Evolutionary conservation across 1,140 invertebrate species (phyloP).

Genomic region (Trinorchestia longiramus): DNA sequence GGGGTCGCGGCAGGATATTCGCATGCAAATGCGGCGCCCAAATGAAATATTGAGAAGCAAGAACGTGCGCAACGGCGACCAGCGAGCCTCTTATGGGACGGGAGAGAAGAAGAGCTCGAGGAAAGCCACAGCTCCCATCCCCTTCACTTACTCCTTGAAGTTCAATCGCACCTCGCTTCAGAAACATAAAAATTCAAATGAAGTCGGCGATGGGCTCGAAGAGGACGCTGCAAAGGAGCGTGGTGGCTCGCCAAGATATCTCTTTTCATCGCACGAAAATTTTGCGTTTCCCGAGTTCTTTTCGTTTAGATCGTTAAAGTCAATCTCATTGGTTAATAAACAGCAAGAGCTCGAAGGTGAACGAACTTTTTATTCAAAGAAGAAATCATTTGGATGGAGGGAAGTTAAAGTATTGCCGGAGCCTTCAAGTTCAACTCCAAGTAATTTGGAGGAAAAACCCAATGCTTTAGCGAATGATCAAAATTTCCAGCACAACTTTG

Average conservation of each 20-base stretch:
- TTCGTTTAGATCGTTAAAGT: slow-evolving; percentile 11
- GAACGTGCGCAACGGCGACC: not conserved
- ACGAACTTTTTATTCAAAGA: slow-evolving; percentile 40
- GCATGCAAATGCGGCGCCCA: slow-evolving; percentile 10
- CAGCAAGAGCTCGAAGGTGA: not conserved
- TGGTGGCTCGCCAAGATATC: not conserved
- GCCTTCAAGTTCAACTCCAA: not conserved
- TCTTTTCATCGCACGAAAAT: not conserved
- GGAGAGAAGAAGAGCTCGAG: not conserved
- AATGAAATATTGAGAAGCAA: slow-evolving; percentile 46
- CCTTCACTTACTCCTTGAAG: slow-evolving; percentile 29
- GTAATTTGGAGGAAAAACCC: not conserved
- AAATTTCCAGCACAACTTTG: not conserved
- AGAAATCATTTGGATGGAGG: slow-evolving; percentile 34
- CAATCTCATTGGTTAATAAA: slow-evolving; percentile 12
- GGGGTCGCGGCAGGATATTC: not conserved
- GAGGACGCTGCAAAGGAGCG: not conserved
- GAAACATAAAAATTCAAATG: slow-evolving; percentile 41
- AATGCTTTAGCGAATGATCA: not conserved
- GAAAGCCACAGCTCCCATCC: slow-evolving; percentile 8
- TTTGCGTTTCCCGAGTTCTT: not conserved
- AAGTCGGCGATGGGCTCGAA: not conserved
- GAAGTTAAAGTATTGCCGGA: not conserved
- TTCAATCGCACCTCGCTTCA: slow-evolving; percentile 16
- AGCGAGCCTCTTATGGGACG: not conserved